These are phyloP conservation scores for Rhinopomastus cyanomelas DNA, from an alignment of 2,113 vertebrate genomes.

Conservation along the genomic window DNA sequence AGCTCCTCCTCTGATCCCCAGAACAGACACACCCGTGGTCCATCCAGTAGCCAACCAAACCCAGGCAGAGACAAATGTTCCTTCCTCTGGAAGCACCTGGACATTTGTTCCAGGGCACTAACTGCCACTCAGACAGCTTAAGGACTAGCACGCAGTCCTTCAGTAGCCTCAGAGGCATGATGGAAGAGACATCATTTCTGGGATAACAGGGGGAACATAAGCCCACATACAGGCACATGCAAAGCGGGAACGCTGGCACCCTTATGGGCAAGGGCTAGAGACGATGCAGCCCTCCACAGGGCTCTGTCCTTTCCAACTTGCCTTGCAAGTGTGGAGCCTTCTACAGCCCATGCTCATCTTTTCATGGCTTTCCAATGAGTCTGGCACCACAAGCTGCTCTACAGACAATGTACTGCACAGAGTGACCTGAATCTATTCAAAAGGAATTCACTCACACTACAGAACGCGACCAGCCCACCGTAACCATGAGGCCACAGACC, in stretches of 20 bases:
- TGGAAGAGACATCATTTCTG: not conserved
- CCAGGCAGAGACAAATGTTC: not conserved
- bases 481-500: not conserved
- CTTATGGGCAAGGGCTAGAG: slow-evolving; percentile 8
- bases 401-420: not conserved
- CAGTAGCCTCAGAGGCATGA: slow-evolving; percentile 20
- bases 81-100: not conserved
- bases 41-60: not conserved
- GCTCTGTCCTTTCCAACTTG: not conserved
- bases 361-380: not conserved
- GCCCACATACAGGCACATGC: slow-evolving; percentile 16
- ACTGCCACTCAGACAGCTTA: not conserved
- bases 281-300: not conserved
- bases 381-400: not conserved
- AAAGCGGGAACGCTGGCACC: slow-evolving; percentile 5
- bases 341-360: not conserved
- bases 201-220: slow-evolving; percentile 10
- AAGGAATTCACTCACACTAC: not conserved
- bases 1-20: not conserved
- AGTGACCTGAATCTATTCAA: not conserved
- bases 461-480: not conserved
- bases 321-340: not conserved
- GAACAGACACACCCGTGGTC: not conserved
- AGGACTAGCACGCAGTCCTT: not conserved
- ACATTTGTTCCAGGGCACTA: not conserved